These are phyloP conservation scores for Drosophila neotestacea DNA, from an alignment of 2,888 invertebrate genomes.

Conservation along the genomic window DNA sequence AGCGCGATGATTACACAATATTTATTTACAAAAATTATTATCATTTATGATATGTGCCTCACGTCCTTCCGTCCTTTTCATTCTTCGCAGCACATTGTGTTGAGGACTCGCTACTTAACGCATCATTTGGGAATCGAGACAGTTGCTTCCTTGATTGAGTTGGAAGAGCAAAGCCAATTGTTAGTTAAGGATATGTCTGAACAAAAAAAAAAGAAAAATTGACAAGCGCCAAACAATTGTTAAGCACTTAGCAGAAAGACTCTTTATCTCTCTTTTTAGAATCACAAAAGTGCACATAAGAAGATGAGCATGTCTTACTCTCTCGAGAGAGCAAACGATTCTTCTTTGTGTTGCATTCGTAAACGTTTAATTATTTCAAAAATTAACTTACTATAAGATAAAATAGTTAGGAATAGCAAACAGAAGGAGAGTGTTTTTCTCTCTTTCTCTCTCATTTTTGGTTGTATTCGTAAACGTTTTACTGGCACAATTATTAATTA, in stretches of 20 bases:
- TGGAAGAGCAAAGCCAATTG: conserved; percentile 26
- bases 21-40: conserved; percentile 74
- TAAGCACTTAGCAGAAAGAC: neutral
- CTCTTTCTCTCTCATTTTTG: no score
- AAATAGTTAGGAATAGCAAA: neutral
- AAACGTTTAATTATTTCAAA: neutral
- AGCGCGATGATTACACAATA: conserved; percentile 71
- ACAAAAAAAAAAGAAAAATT: conserved; percentile 9
- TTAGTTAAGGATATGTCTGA: conserved; percentile 24
- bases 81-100: neutral
- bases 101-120: conserved; percentile 43
- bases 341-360: neutral
- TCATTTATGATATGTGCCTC: conserved; percentile 63
- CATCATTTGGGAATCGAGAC: conserved; percentile 62
- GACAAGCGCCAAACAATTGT: conserved; percentile 29
- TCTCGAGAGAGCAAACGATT: neutral
- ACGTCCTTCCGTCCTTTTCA: conserved; percentile 1
- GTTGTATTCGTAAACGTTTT: no score
- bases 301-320: neutral
- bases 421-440: no score
- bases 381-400: neutral
- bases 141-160: conserved; percentile 66
- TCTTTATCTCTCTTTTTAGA: neutral
- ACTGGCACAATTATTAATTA: no score
- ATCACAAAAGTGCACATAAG: conserved; percentile 5